Evolutionary conservation across 2,797 vertebrate species (phyloP).

Genomic region (Myotis myotis): DNA sequence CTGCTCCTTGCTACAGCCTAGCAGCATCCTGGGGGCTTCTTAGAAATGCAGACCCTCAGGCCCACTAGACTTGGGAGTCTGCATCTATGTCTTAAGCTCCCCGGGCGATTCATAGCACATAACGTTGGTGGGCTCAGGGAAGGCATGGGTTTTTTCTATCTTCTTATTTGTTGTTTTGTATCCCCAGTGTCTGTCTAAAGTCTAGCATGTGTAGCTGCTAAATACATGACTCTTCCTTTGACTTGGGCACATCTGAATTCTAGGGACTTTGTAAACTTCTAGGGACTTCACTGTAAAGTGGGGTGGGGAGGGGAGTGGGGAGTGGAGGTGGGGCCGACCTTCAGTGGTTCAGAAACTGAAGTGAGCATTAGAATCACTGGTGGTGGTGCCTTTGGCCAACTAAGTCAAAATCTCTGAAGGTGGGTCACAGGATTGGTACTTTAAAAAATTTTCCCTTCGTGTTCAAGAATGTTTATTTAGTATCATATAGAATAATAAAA

Average conservation of each 20-base stretch:
- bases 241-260: not conserved
- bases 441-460: not conserved
- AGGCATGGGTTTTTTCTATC: not conserved
- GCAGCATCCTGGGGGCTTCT: not conserved
- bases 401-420: not conserved
- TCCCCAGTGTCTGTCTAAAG: not conserved
- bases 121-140: not conserved
- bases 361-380: not conserved
- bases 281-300: not conserved
- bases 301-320: fast-evolving
- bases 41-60: not conserved
- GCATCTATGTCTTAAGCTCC: not conserved
- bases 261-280: not conserved
- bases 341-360: not conserved
- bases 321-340: not conserved
- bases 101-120: not conserved
- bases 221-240: not conserved
- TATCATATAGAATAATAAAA: not conserved
- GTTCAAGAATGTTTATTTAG: not conserved
- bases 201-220: not conserved
- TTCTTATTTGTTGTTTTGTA: not conserved
- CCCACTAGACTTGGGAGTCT: not conserved
- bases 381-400: not conserved
- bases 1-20: not conserved
- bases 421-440: not conserved